A percentile compares a stretch with the other conserved stretches of the same genome.
Conservation (phyloP, 2,113 vertebrate species). For the Pterophyllum scalare region DNA sequence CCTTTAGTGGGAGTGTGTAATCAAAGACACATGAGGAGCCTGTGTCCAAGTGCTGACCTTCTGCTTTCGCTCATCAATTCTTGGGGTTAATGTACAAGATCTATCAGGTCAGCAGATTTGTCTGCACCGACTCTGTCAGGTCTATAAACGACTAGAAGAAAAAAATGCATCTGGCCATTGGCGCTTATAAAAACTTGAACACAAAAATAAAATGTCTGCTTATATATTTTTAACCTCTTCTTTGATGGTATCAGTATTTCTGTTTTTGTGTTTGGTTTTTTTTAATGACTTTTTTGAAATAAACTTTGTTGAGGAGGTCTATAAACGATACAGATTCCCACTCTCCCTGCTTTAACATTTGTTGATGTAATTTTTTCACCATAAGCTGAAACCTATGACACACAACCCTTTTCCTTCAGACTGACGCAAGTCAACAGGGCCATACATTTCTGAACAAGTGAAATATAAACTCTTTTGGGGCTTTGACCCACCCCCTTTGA, state of each 20-base stretch:
- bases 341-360: conserved; percentile 24
- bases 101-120: conserved; percentile 72
- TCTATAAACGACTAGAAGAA: conserved; percentile 64
- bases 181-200: conserved; percentile 41
- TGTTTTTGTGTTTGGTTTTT: neutral
- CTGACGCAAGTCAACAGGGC: conserved; percentile 66
- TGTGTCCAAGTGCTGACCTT: conserved; percentile 78
- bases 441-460: conserved; percentile 64
- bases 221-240: conserved; percentile 10
- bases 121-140: conserved; percentile 51
- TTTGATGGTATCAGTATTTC: conserved; percentile 37
- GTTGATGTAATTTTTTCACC: conserved; percentile 67
- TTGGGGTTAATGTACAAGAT: conserved; percentile 72
- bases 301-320: conserved; percentile 44
- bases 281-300: conserved; percentile 20
- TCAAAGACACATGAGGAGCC: conserved; percentile 81
- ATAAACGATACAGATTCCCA: conserved; percentile 58
- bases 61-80: conserved; percentile 81
- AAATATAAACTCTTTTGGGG: conserved; percentile 73
- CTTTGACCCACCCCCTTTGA: conserved; percentile 54
- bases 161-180: conserved; percentile 47
- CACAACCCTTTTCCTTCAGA: conserved; percentile 54
- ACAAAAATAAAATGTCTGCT: conserved; percentile 21
- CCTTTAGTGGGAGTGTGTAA: conserved; percentile 77
- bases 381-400: conserved; percentile 52